phyloP scores from a whole-genome alignment of 2,797 vertebrate species.

The Ctenopoma multispine region DNA sequence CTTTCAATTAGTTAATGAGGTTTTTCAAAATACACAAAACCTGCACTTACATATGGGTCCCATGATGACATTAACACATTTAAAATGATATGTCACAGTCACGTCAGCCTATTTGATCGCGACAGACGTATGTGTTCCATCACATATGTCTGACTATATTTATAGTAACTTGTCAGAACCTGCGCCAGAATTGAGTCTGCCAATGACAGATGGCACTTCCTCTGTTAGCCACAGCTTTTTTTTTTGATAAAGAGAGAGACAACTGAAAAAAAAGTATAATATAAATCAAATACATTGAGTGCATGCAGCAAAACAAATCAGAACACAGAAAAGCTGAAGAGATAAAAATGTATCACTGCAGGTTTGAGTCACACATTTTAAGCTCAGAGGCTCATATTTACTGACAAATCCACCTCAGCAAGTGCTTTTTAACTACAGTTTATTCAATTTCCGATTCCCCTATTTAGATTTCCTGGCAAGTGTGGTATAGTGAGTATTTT shows the following conservation, averaged over 20 bases:
- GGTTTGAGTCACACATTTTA: slow-evolving; percentile 37
- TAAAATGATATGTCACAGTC: neutral
- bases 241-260: slow-evolving; percentile 49
- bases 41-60: slow-evolving; percentile 11
- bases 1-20: slow-evolving; percentile 1
- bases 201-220: slow-evolving; percentile 79
- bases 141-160: slow-evolving; percentile 79
- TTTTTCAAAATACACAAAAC: slow-evolving; percentile 7
- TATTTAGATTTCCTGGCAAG: slow-evolving; percentile 54
- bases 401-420: slow-evolving; percentile 30
- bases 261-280: slow-evolving; percentile 7
- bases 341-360: neutral
- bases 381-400: slow-evolving; percentile 32
- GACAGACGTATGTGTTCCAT: slow-evolving; percentile 51
- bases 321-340: neutral
- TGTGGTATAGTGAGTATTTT: slow-evolving; percentile 54
- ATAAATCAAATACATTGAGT: slow-evolving; percentile 1
- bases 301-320: slow-evolving; percentile 14
- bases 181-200: slow-evolving; percentile 62
- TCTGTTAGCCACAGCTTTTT: slow-evolving; percentile 66
- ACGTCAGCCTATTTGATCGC: slow-evolving; percentile 27
- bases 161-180: slow-evolving; percentile 70
- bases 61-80: slow-evolving; percentile 28
- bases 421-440: slow-evolving; percentile 25
- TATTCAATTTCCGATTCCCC: slow-evolving; percentile 40